Evolutionary conservation across 1,140 invertebrate species (phyloP), one percentile per base, ranked within the genome.

Genomic region (Drosophila hydei): DNA sequence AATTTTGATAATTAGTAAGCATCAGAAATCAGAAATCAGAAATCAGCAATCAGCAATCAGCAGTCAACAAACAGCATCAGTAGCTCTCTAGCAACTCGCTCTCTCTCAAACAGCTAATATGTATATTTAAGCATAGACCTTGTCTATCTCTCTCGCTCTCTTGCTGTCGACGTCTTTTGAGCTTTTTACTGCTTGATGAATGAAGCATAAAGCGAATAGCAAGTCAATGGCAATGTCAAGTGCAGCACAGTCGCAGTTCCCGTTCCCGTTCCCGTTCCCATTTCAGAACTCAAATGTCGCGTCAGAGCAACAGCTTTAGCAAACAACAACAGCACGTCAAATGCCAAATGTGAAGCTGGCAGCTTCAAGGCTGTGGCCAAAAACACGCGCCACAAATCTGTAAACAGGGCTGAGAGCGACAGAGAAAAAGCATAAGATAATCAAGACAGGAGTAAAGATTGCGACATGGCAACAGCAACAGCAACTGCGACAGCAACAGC

Each of bases 291-390:
- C 38, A 8, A 16, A 16, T 16, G 38, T 36, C 18, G 7, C 30
- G 30, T 8, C 30, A 11, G 6, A 6, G 19, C 50, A n/a, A 54
- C 27, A 40, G n/a, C 30, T 40, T 54, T 16, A 52, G 8, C 18
- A 40, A 48, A 33, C 33, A 33, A 25, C 14, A 12, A 33, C 12
- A 61, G 6, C 18, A 47, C 12, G 8, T 61, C 55, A 60, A 81
- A 83, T 84, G 72, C 62, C 79, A 83, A 83, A 75, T 84, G 79
- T 72, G 27, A 80, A n/a, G 48, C 58, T 52, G 48, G 21, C 27
- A 61, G 56, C 65, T 65, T 70, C 75, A 84, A 74, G 79, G 73
- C 47, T 64, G 25, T 43, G 47, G 40, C 19, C 56, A 59, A 48
- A 48, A 73, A 58, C 72, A 73, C 68, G 72, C 72, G 75, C 62